These are phyloP conservation scores for Pseudomyrmex gracilis DNA, from an alignment of 1,140 invertebrate species.

Conservation along the genomic window DNA sequence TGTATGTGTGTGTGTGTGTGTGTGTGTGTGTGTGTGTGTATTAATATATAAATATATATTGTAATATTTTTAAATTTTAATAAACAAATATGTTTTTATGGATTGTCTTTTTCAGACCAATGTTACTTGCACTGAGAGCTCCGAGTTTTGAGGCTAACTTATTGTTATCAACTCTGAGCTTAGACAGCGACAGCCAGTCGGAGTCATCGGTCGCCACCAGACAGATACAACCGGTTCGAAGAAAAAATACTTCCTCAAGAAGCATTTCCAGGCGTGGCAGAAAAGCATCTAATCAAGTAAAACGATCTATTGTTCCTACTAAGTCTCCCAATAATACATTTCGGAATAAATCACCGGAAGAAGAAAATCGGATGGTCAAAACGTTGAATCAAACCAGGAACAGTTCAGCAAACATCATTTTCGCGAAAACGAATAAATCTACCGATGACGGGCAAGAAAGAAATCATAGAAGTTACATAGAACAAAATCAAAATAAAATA, in stretches of 20 bases:
- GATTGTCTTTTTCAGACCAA: constrained; percentile 84
- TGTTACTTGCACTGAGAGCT: constrained; percentile 89
- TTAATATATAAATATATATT: too few relatives aligned
- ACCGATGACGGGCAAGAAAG: neutral
- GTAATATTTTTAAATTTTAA: too few relatives aligned
- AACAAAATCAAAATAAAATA: neutral
- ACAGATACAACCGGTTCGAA: constrained; percentile 70
- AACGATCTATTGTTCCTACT: constrained; percentile 33
- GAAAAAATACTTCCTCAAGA: constrained; percentile 70
- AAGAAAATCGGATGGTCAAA: neutral
- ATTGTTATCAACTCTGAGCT: constrained; percentile 91
- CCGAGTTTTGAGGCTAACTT: constrained; percentile 91
- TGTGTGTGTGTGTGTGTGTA: too few relatives aligned
- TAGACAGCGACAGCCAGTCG: constrained; percentile 85
- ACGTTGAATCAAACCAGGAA: neutral
- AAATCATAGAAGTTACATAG: neutral
- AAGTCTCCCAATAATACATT: neutral
- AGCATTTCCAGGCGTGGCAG: constrained; percentile 62
- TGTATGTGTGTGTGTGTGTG: too few relatives aligned
- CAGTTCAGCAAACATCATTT: neutral
- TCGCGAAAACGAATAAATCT: neutral
- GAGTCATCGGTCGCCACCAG: constrained; percentile 68
- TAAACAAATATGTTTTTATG: neutral
- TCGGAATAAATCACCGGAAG: neutral
- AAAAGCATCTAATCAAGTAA: constrained; percentile 69